These are phyloP conservation scores for Drosophila siamana DNA, from an alignment of 2,888 invertebrate genomes.

Conservation along the genomic window DNA sequence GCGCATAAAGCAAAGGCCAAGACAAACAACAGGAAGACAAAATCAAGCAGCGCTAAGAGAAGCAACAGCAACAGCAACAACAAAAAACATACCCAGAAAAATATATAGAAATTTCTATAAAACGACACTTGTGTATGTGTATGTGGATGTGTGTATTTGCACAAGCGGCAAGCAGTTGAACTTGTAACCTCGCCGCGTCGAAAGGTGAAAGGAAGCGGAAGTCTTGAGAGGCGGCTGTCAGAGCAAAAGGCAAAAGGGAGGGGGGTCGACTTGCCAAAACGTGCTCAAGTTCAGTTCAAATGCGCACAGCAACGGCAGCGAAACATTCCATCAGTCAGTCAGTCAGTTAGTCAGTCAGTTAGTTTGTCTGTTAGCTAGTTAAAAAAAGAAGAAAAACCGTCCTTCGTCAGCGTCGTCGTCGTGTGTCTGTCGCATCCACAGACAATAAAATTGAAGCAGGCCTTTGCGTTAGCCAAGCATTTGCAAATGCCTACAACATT, in stretches of 20 bases:
- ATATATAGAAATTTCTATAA: not conserved
- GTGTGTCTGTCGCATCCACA: too few relatives aligned
- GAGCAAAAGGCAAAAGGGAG: not conserved
- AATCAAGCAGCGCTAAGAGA: slow-evolving; percentile 50
- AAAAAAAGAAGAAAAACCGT: too few relatives aligned
- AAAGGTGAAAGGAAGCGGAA: slow-evolving; percentile 60
- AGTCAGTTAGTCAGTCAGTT: not conserved
- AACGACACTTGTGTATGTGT: slow-evolving; percentile 10
- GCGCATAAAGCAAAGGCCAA: slow-evolving; percentile 56
- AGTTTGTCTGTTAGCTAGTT: not conserved
- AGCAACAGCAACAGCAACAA: not conserved
- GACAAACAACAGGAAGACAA: slow-evolving; percentile 64
- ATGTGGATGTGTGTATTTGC: too few relatives aligned
- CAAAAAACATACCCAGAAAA: not conserved
- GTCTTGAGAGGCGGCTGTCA: slow-evolving; percentile 13
- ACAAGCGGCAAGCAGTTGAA: slow-evolving; percentile 39
- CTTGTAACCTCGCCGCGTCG: slow-evolving; percentile 57
- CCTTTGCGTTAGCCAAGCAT: slow-evolving; percentile 5
- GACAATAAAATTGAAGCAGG: slow-evolving; percentile 25
- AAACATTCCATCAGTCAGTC: not conserved
- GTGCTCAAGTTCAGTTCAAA: slow-evolving; percentile 59
- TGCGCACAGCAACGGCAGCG: not conserved
- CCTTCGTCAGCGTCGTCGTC: not conserved
- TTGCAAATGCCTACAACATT: not conserved
- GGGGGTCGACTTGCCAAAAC: slow-evolving; percentile 51